Conservation (phyloP, 2,888 invertebrate genomes). For the Willowsia nigromaculata region DNA sequence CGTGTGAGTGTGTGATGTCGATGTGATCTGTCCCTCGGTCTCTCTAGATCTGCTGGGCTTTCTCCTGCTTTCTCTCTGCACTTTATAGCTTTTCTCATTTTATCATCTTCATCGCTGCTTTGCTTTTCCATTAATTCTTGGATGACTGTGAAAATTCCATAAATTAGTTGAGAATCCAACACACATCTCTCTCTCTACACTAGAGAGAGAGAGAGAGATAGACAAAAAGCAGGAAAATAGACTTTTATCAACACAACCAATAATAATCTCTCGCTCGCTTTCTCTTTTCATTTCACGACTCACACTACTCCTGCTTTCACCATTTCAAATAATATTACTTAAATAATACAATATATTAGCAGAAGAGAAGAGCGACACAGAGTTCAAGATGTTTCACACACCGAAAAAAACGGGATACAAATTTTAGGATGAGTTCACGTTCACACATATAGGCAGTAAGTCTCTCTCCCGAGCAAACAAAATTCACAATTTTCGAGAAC, state of each 20-base stretch:
- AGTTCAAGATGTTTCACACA: neutral
- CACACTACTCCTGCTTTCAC: neutral
- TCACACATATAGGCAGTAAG: neutral
- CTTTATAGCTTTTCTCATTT: conserved; percentile 27
- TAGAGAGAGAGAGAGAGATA: neutral
- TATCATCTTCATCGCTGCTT: conserved; percentile 9
- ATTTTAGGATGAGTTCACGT: neutral
- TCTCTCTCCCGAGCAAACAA: neutral
- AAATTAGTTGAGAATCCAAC: conserved; percentile 22
- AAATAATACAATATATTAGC: neutral
- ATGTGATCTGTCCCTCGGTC: no score
- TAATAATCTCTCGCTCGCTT: conserved; percentile 19
- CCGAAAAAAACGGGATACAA: neutral
- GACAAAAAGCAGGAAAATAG: neutral
- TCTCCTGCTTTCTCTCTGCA: no score
- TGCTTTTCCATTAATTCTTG: conserved; percentile 19
- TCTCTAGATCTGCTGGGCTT: no score
- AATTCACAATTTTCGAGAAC: conserved; percentile 11
- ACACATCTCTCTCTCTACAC: neutral
- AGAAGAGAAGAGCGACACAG: neutral
- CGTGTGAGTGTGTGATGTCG: neutral
- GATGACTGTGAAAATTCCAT: conserved; percentile 38
- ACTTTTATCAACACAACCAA: conserved; percentile 28
- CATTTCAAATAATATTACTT: neutral
- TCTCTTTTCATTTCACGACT: conserved; percentile 3